phyloP scores from a whole-genome alignment of 2,888 invertebrate genomes.

The Apamea epomidion region DNA sequence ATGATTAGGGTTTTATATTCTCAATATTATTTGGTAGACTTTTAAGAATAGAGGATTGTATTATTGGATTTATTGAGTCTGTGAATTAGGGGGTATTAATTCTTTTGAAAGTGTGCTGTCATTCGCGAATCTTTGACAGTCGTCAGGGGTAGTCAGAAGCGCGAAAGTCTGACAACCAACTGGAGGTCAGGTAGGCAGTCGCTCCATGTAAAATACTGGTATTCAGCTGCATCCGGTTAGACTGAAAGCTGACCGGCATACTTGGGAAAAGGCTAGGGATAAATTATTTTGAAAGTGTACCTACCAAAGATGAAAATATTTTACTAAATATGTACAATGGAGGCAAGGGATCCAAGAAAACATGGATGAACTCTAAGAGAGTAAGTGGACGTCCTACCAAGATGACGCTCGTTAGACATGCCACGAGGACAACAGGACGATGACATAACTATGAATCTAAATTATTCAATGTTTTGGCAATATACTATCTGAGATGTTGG shows the following conservation, averaged over 20 bases:
- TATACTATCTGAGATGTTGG: conserved; percentile 43
- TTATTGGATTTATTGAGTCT: not conserved
- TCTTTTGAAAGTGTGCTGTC: not conserved
- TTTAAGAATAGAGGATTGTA: not conserved
- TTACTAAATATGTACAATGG: not conserved
- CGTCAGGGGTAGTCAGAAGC: no score
- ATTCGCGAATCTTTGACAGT: no score
- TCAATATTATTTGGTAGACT: not conserved
- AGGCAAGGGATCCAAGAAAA: not conserved
- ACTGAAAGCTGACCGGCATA: no score
- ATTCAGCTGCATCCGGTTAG: no score
- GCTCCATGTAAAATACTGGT: no score
- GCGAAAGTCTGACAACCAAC: no score
- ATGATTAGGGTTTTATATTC: not conserved
- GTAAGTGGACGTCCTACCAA: not conserved
- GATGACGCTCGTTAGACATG: not conserved
- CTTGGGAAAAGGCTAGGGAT: no score
- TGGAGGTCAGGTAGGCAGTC: no score
- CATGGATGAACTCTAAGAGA: no score
- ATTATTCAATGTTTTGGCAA: conserved; percentile 44
- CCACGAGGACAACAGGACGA: not conserved
- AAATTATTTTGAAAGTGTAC: not conserved
- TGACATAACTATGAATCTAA: conserved; percentile 2
- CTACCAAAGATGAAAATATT: not conserved
- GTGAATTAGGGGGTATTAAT: not conserved